These are phyloP conservation scores for Mus musculus DNA, from an alignment of 2,113 vertebrate species.

Conservation along the genomic window GRCm39 chr6:29783001-29783500, in stretches of 20 bases:
- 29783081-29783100: constrained; percentile 22
- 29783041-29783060: background rate
- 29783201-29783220: constrained; percentile 35
- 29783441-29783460: background rate
- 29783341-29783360: background rate
- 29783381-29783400: constrained; percentile 10
- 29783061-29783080: constrained; percentile 22
- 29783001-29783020: constrained; percentile 21
- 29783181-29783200: constrained; percentile 31
- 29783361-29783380: constrained; percentile 40
- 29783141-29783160: background rate
- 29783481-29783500: constrained; percentile 17
- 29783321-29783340: background rate
- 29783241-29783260: constrained; percentile 18
- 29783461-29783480: background rate
- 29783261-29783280: background rate
- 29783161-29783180: constrained; percentile 36
- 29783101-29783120: background rate
- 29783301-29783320: constrained; percentile 5
- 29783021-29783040: background rate
- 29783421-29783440: background rate
- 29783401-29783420: background rate
- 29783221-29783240: constrained; percentile 24
- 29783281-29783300: constrained; percentile 44
- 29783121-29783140: background rate